phyloP scores from a whole-genome alignment of 2,888 invertebrate species.

The Seladonia tumulorum region DNA sequence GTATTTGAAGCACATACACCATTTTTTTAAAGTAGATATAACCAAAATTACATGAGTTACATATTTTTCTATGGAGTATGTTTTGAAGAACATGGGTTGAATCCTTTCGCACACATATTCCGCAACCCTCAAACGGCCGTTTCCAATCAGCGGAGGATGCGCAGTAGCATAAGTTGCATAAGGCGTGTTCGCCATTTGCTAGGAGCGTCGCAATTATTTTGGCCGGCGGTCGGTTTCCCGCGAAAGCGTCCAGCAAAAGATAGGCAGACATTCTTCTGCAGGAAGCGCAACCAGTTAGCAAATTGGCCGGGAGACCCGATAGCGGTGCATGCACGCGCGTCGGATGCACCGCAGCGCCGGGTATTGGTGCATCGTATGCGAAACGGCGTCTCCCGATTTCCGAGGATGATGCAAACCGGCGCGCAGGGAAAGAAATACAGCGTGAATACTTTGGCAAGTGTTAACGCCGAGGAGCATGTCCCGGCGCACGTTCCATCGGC shows the following conservation, averaged over 20 bases:
- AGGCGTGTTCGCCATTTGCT: slow-evolving; percentile 28
- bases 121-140: too few species aligned
- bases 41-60: too few species aligned
- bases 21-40: too few species aligned
- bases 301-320: slow-evolving; percentile 34
- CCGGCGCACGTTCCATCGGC: slow-evolving; percentile 56
- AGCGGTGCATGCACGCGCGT: neutral
- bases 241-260: slow-evolving; percentile 35
- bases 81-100: neutral
- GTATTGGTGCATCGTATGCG: slow-evolving; percentile 17
- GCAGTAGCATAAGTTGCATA: slow-evolving; percentile 34
- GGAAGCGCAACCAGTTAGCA: slow-evolving; percentile 15
- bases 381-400: slow-evolving; percentile 51
- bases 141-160: neutral
- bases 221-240: slow-evolving; percentile 38
- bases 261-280: slow-evolving; percentile 15
- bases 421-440: slow-evolving; percentile 57
- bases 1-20: too few species aligned
- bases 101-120: neutral
- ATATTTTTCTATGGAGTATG: too few species aligned
- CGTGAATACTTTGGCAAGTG: slow-evolving; percentile 65
- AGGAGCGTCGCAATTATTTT: slow-evolving; percentile 54
- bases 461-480: slow-evolving; percentile 48
- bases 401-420: slow-evolving; percentile 63
- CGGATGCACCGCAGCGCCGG: slow-evolving; percentile 5